These are phyloP conservation scores for Apantesis nais DNA, from an alignment of 2,888 invertebrate genomes.

Conservation along the genomic window DNA sequence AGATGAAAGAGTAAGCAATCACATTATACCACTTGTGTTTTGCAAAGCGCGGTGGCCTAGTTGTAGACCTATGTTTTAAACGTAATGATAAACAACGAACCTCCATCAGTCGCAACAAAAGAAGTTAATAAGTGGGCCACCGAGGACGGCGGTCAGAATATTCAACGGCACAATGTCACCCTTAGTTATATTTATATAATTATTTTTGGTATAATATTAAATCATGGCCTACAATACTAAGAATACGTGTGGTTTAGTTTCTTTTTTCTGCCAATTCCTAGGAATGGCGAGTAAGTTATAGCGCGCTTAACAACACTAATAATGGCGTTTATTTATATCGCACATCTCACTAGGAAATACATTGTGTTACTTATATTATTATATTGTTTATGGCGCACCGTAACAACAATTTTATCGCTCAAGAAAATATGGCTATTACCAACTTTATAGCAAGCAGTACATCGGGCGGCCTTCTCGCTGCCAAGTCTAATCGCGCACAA, in stretches of 20 bases:
- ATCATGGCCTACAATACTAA: neutral
- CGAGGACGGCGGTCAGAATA: neutral
- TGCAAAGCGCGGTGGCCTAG: too few species aligned
- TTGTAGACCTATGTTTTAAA: too few species aligned
- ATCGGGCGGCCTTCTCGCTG: neutral
- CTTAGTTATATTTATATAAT: neutral
- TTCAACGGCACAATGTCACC: neutral
- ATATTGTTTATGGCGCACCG: neutral
- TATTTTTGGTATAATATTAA: neutral
- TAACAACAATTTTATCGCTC: neutral
- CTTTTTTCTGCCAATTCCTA: neutral
- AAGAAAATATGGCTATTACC: neutral
- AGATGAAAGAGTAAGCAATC: neutral
- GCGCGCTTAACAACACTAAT: neutral
- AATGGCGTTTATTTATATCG: neutral
- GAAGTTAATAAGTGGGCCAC: neutral
- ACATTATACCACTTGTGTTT: too few species aligned
- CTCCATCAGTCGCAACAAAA: neutral
- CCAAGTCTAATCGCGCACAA: constrained; percentile 2
- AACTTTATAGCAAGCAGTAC: neutral
- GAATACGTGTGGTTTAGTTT: neutral
- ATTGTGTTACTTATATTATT: neutral
- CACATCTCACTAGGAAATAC: neutral
- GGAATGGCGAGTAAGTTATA: neutral
- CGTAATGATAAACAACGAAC: too few species aligned